Base-by-base conservation (phyloP, 2,113 vertebrate genomes). In the Gnathonemus longibarbis region DNA sequence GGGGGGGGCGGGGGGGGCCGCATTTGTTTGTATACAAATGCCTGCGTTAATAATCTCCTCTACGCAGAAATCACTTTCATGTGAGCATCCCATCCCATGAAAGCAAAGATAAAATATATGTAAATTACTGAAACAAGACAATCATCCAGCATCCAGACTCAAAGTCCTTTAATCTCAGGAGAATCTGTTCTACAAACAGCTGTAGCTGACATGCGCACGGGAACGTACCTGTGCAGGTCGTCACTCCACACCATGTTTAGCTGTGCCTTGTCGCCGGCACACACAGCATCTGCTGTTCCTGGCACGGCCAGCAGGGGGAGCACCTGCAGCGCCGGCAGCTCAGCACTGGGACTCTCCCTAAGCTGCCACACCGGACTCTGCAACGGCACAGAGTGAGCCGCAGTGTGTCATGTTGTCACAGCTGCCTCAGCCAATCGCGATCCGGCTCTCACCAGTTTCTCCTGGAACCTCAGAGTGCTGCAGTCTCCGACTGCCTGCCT, bases 311-410 rank as follows among this genome's bases (percentile, higher is more conserved):
- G 48, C 35, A 93, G 86, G 3, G 93, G 93, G 58, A 91, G 90
- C 89, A 93, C 92, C 90, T 92, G 90, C 74, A 93, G 24, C 8
- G 90, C 88, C 27, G 92, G 83, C 83, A 84, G 74, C 46, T 92
- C 87, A 2, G 90, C 88, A 3, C 91, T 88, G 46, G 91, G 80
- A 70, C 49, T 49, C 2, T 93, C 94, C 90, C 88, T 80, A 83
- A 89, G 89, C 90, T 94, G 91, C 93, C 93, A 94, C 83, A 91
- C 62, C 87, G 94, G 90, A 89, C 89, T 92, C 94, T 94, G 87
- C 74, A 91, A 90, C 4, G 31, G 42, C 66, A 84, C 70, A 90
- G 11, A 88, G 87, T 39, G 74, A 45, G 52, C 50, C 17, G 74
- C 27, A 24, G 19, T 11, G 8, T 5, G 42, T n/a, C 15, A 31